Percentiles rank a stretch among this genome's conserved stretches.
phyloP scores from a whole-genome alignment of 2,113 vertebrate species.

The Dicrurus megarhynchus region DNA sequence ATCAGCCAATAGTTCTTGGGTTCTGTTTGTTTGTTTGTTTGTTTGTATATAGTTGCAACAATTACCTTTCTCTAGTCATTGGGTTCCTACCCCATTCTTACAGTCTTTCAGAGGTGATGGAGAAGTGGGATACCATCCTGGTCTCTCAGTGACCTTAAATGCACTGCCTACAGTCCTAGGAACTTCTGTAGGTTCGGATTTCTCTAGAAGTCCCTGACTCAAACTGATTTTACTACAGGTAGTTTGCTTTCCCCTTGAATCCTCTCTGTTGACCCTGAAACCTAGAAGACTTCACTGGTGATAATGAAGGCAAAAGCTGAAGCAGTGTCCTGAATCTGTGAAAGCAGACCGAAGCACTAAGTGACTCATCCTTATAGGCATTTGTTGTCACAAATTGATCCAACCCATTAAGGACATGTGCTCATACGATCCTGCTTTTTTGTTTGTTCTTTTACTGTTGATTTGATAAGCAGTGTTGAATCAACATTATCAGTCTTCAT shows the following conservation, averaged over 20 bases:
- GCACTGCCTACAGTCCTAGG: neutral
- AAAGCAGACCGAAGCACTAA: neutral
- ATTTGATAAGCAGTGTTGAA: neutral
- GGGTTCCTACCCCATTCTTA: neutral
- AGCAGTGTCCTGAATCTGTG: neutral
- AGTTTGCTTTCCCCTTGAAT: neutral
- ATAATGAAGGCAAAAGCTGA: neutral
- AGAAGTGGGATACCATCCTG: neutral
- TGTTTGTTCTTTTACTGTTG: neutral
- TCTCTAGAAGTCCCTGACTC: neutral
- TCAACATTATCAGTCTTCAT: neutral
- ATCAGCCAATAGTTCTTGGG: neutral
- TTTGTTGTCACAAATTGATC: neutral
- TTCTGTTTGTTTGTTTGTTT: neutral
- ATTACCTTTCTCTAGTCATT: neutral
- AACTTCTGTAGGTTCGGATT: neutral
- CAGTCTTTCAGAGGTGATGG: neutral
- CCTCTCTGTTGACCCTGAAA: neutral
- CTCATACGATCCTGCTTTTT: neutral
- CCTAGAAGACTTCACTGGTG: neutral
- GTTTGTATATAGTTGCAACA: neutral
- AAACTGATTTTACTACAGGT: neutral
- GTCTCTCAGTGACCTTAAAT: neutral
- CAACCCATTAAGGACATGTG: neutral
- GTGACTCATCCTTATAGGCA: neutral